Base-by-base conservation (phyloP, 2,888 invertebrate species). In the Drosophila mettleri region DNA sequence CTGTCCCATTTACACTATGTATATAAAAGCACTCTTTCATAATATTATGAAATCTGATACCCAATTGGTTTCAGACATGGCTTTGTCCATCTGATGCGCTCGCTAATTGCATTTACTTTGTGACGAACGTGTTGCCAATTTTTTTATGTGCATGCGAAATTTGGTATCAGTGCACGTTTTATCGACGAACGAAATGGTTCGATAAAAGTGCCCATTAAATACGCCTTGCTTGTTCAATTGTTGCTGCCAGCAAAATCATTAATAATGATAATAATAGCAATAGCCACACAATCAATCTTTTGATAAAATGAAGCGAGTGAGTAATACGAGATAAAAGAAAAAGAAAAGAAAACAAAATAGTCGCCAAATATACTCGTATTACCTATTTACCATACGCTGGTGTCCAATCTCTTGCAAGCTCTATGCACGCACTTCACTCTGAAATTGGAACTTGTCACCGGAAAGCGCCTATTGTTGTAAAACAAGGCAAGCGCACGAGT, bases 131-230 rank as follows among this genome's bases (percentile, higher is more conserved):
- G 60, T 58, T 54, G 59, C 55, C 31, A 39, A 63, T 67, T 75
- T 75, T 75, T 78, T 59, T 45, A 84, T 71, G 62, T 65, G 53
- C 69, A 62, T 69, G 60, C 67, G 45, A 63, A 51, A 74, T 75
- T 76, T 60, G 52, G 59, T 76, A 88, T 82, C 80, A 55, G 41
- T 58, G 51, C 70, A 70, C 78, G 74, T 78, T 76, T 72, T 70
- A 85, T 65, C 69, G 63, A 51, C 38, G 63, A 67, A 64, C 45
- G 48, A 49, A 72, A 76, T 39, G 69, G 39, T 53, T 63, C 61
- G 86, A 82, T 86, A 83, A 86, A 86, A 68, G 78, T 58, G 60
- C 61, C 68, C 86, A 82, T 80, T 74, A 83, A 82, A 69, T 73
- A 77, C 65, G 73, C 70, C 69, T 61, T 71, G 74, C 63, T 69